These are phyloP conservation scores for Microchrysa polita DNA, from an alignment of 2,888 invertebrate genomes.

Conservation along the genomic window DNA sequence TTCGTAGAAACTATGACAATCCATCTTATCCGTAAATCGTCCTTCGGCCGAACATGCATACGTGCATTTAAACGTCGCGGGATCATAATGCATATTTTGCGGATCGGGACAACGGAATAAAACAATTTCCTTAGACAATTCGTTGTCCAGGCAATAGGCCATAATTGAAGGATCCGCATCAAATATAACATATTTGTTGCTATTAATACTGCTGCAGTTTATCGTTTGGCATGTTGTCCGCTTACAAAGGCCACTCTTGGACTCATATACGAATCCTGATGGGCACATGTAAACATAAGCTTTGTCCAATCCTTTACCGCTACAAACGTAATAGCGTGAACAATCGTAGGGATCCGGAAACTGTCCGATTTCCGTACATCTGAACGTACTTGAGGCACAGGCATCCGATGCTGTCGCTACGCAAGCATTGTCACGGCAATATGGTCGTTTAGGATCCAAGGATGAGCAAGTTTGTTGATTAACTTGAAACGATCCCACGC, in stretches of 20 bases:
- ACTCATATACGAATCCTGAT: conserved; percentile 39
- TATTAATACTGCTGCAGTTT: conserved; percentile 24
- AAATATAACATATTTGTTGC: conserved; percentile 29
- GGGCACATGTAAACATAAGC: conserved; percentile 44
- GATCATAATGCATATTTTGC: conserved; percentile 32
- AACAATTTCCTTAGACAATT: neutral
- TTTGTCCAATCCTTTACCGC: conserved; percentile 5
- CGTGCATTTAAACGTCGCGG: conserved; percentile 25
- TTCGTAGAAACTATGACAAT: conserved; percentile 47
- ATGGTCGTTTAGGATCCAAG: conserved; percentile 16
- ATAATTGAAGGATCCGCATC: conserved; percentile 39
- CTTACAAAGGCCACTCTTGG: conserved; percentile 38
- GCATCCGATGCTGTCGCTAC: neutral
- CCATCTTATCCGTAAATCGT: conserved; percentile 38
- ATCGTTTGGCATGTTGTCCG: conserved; percentile 40
- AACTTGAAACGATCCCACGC: neutral
- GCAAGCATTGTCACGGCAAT: conserved; percentile 32
- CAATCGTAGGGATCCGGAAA: conserved; percentile 48
- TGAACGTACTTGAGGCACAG: conserved; percentile 4
- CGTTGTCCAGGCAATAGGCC: conserved; percentile 22
- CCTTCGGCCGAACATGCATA: conserved; percentile 45
- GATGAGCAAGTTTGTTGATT: conserved; percentile 24
- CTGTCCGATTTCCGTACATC: conserved; percentile 63
- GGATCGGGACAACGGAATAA: conserved; percentile 43
- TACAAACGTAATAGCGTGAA: conserved; percentile 46